Conservation (phyloP, 2,113 vertebrate species). For the Dissostichus mawsoni region DNA sequence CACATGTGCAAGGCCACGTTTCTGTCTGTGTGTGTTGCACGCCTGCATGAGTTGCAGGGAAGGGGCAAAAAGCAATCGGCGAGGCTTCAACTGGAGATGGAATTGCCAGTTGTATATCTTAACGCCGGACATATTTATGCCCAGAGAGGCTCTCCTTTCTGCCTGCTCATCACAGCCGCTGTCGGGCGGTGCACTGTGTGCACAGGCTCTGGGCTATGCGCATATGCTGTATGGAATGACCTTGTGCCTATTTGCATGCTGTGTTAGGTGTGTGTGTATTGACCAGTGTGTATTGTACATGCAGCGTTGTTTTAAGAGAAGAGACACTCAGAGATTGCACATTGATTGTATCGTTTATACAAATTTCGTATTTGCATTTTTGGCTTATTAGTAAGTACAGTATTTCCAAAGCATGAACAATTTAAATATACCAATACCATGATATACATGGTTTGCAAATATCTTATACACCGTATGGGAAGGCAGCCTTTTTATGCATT, state of each 20-base stretch:
- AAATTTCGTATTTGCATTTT: too few species aligned
- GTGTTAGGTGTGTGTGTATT: too few species aligned
- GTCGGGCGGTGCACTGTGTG: slow-evolving; percentile 32
- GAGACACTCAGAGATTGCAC: too few species aligned
- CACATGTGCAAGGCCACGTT: slow-evolving; percentile 9
- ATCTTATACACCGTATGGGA: too few species aligned
- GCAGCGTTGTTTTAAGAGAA: too few species aligned
- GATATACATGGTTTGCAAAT: too few species aligned
- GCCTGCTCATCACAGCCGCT: slow-evolving; percentile 74
- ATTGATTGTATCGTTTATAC: too few species aligned
- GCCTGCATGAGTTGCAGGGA: slow-evolving; percentile 38
- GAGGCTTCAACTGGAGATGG: slow-evolving; percentile 67
- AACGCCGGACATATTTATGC: slow-evolving; percentile 74
- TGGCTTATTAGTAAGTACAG: too few species aligned
- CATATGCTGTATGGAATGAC: not conserved
- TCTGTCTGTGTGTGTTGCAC: slow-evolving; percentile 31
- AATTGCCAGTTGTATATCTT: slow-evolving; percentile 74
- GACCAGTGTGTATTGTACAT: too few species aligned
- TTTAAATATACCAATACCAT: too few species aligned
- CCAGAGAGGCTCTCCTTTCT: slow-evolving; percentile 67
- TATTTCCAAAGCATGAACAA: too few species aligned
- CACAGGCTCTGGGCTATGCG: not conserved
- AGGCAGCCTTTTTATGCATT: too few species aligned
- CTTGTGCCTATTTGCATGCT: not conserved
- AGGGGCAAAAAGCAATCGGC: slow-evolving; percentile 64